Evolutionary conservation across 2,113 vertebrate genomes (phyloP), one percentile per base, ranked within the genome.

Genomic region (Octodon degus): DNA sequence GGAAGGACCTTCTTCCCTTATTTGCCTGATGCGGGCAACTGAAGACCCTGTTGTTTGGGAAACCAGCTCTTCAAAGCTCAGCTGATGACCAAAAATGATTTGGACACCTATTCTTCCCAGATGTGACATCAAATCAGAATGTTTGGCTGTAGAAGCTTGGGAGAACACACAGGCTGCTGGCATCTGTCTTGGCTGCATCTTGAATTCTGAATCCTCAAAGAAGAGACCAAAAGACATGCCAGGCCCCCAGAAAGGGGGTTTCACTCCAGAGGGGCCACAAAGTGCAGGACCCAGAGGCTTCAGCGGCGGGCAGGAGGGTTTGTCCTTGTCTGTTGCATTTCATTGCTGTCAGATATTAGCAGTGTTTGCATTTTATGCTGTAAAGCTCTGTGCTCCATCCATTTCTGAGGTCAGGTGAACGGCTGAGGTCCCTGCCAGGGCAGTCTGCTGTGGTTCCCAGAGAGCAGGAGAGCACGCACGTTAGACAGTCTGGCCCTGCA

Each of bases 311-410:
- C 65, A 60, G 74, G 80, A 89, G 43, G 72, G 43, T 83, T 65
- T 96, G 37, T 86, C 86, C 89, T 93, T 94, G 27, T 16, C 2
- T 40, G 32, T 55, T 89, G 70, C 67, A 60, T 79, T 84, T 74
- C 72, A 94, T 53, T 68, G 34, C 62, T 82, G 24, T 27, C 25
- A 67, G 30, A 74, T 80, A 76, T 88, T 63, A 91, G 32, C 22
- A 80, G 24, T 24, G 80, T 50, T 89, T 70, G 30, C 43, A 74
- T 83, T 86, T 43, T 76, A 40, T 53, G 81, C 86, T 65, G 30
- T 79, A 60, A 87, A 89, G 34, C 30, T 11, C 47, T 79, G 8
- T 83, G 19, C 24, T 94, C 47, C 43, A 43, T 43, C 43, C 43
- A 43, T 5, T 43, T 43, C 43, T 43, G 43, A 43, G 43, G 43